Evolutionary conservation across 2,797 vertebrate species (phyloP).

Genomic region (Podarcis siculus): DNA sequence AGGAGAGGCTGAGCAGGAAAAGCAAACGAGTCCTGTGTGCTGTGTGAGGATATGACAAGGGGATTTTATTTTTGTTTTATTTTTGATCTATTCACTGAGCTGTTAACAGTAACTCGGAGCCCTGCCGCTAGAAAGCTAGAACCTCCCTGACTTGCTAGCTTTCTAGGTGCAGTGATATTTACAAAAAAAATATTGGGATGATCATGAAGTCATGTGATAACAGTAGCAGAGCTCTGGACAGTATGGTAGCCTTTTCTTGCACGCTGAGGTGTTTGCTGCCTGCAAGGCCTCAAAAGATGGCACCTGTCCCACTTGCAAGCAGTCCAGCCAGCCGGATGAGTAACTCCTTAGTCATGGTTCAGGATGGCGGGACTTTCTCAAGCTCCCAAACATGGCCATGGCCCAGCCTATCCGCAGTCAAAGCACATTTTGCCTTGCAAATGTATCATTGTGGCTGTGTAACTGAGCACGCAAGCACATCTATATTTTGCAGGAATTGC

Average conservation of each 20-base stretch:
- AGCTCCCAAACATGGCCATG: no score
- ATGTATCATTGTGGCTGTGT: neutral
- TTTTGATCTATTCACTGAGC: no score
- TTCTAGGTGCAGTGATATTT: neutral
- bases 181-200: fast-evolving
- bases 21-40: no score
- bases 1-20: no score
- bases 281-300: neutral
- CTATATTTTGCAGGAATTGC: neutral
- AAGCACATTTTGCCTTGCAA: neutral
- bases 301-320: neutral
- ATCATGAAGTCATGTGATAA: no score
- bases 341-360: neutral
- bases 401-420: neutral
- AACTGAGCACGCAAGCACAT: no score
- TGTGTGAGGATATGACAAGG: no score
- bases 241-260: neutral
- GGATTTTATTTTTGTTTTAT: no score
- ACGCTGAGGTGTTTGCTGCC: no score
- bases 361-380: neutral
- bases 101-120: no score
- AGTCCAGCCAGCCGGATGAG: neutral
- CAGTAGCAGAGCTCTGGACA: no score
- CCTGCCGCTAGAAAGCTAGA: neutral
- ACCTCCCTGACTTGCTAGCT: neutral